Evolutionary conservation across 2,113 vertebrate species (phyloP), one percentile per base, ranked within the genome.

Genomic region (Nettapus auritus): DNA sequence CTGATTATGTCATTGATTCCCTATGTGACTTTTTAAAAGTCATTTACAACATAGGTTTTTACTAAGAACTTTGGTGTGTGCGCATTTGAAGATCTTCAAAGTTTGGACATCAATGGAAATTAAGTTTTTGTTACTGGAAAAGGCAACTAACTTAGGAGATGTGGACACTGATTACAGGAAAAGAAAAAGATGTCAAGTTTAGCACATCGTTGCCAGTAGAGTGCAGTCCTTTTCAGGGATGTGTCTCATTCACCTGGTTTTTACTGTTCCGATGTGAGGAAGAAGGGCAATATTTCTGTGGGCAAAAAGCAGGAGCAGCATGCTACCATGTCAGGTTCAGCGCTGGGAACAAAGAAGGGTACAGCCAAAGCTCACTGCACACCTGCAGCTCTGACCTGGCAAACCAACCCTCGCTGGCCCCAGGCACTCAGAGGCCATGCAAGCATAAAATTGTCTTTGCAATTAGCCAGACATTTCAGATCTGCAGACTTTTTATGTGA

Each of bases 201-300:
- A 86, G 59, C 15, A 60, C 21, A 55, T 44, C 15, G 19, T 8
- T 64, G 13, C 23, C 42, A 44, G 48, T 71, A 12, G 11, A 82
- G 19, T 1, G 6, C 25, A 52, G 18, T 34, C 25, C 31, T 90
- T 83, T 71, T 78, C 52, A 56, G 28, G 92, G 28, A 40, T 0
- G 6, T 13, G 75, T 10, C 12, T 84, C 10, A 9, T 34, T 82
- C 53, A 31, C 14, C 34, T 9, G 2, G 15, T 68, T 67, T 44
- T 68, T 22, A 60, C 38, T 26, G 25, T 36, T 80, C 40, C 18
- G 34, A 0, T 2, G 2, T 3, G 34, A 1, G 1, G 48, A 75
- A 79, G 7, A 87, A 64, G 0, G 66, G 13, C 11, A 25, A 3
- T 13, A 40, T 11, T 33, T 56, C 28, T 28, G 66, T 5, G 13